A percentile compares a stretch with the other conserved stretches of the same genome.
Conservation (phyloP, 2,888 invertebrate genomes). For the Drosophila sordidapex region DNA sequence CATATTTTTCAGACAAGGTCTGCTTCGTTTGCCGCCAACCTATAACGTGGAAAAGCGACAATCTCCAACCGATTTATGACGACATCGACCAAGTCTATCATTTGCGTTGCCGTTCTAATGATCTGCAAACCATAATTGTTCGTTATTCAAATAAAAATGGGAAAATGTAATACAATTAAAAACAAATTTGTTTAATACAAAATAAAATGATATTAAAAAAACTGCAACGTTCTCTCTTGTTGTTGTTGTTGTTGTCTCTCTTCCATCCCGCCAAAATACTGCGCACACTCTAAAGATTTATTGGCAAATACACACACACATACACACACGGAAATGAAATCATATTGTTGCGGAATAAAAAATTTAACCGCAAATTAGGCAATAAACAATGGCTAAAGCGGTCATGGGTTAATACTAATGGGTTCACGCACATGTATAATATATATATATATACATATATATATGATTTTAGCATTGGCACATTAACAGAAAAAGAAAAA, state of each 20-base stretch:
- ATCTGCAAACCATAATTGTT: too few relatives aligned
- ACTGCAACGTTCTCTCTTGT: background rate
- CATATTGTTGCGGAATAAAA: constrained; percentile 55
- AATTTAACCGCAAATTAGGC: constrained; percentile 74
- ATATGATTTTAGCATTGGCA: too few relatives aligned
- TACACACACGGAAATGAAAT: constrained; percentile 40
- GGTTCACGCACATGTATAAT: too few relatives aligned
- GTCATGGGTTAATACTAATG: constrained; percentile 70
- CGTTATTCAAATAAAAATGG: too few relatives aligned
- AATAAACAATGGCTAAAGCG: constrained; percentile 75
- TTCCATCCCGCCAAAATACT: constrained; percentile 45
- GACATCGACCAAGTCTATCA: background rate
- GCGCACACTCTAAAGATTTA: constrained; percentile 56
- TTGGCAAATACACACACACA: constrained; percentile 43
- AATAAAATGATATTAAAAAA: too few relatives aligned
- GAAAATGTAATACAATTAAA: too few relatives aligned
- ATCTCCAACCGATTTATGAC: too few relatives aligned
- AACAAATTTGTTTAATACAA: too few relatives aligned
- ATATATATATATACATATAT: too few relatives aligned
- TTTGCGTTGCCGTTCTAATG: background rate
- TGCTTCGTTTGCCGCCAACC: fast-evolving
- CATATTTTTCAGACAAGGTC: too few relatives aligned
- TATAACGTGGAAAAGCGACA: too few relatives aligned
- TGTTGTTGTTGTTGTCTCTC: constrained; percentile 27
- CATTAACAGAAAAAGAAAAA: too few relatives aligned